Conservation (phyloP, 2,797 vertebrate genomes). For the Karalla daura region DNA sequence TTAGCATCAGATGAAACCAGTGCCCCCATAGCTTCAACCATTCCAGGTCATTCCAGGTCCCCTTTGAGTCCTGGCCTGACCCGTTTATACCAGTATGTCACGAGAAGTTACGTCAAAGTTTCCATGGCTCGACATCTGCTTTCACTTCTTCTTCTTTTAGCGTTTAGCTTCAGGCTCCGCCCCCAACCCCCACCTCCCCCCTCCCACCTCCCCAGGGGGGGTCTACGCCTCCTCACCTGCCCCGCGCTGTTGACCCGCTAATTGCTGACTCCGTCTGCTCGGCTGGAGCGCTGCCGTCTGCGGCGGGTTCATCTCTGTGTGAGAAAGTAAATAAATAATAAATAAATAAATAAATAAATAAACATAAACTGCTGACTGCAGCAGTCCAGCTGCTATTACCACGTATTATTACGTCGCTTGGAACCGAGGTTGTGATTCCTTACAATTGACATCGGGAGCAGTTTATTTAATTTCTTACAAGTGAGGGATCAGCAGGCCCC, state of each 20-base stretch:
- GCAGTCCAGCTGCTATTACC: conserved; percentile 10
- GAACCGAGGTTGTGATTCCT: conserved; percentile 12
- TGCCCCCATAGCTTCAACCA: too few relatives aligned
- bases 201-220: neutral
- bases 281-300: neutral
- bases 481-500: conserved; percentile 4
- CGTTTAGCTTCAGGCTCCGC: too few relatives aligned
- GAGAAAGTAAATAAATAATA: too few relatives aligned
- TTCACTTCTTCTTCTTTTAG: too few relatives aligned
- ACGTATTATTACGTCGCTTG: conserved; percentile 2
- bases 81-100: too few relatives aligned
- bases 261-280: conserved; percentile 9
- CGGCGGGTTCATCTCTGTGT: neutral
- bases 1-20: too few relatives aligned
- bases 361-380: conserved; percentile 14
- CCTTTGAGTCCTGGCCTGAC: too few relatives aligned
- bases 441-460: neutral
- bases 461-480: conserved; percentile 7
- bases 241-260: conserved; percentile 1
- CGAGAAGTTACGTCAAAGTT: too few relatives aligned
- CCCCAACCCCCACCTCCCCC: too few relatives aligned
- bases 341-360: too few relatives aligned
- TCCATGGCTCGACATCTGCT: too few relatives aligned
- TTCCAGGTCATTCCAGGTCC: too few relatives aligned
- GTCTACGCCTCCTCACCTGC: conserved; percentile 4